phyloP scores from a whole-genome alignment of 37 sponge, comb jelly and placozoan genomes.

The Petrosia ficiformis region DNA sequence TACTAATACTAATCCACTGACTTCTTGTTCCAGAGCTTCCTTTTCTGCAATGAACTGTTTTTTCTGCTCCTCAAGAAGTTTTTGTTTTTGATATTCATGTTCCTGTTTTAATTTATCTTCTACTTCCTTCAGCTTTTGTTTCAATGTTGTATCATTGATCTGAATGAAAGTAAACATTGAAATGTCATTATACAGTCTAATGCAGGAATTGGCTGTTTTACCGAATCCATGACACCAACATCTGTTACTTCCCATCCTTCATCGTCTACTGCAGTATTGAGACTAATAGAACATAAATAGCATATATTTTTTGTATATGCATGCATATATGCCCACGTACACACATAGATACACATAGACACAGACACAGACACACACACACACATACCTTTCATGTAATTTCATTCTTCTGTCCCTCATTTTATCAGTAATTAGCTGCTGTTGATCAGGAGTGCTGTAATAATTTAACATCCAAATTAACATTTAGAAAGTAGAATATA shows the following conservation, averaged over 20 bases:
- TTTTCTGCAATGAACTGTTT: conserved; percentile 13
- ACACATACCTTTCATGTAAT: background rate
- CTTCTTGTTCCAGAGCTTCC: background rate
- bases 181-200: no score
- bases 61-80: conserved; percentile 19
- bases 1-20: no score
- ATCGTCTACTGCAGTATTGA: background rate
- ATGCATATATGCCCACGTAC: no score
- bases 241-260: background rate
- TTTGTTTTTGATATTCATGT: conserved; percentile 31
- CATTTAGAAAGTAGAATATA: no score
- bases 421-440: conserved; percentile 23
- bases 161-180: background rate
- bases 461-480: no score
- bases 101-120: conserved; percentile 23
- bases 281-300: background rate
- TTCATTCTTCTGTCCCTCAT: conserved; percentile 45
- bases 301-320: background rate
- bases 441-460: conserved; percentile 26
- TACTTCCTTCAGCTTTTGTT: conserved; percentile 29
- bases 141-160: conserved; percentile 26
- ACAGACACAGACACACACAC: no score
- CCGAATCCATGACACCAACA: no score
- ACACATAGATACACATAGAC: no score
- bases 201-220: no score